A percentile compares a stretch with the other conserved stretches of the same genome.
These are phyloP conservation scores for Pteruthius melanotis DNA, from an alignment of 2,113 vertebrate species.

Conservation along the genomic window DNA sequence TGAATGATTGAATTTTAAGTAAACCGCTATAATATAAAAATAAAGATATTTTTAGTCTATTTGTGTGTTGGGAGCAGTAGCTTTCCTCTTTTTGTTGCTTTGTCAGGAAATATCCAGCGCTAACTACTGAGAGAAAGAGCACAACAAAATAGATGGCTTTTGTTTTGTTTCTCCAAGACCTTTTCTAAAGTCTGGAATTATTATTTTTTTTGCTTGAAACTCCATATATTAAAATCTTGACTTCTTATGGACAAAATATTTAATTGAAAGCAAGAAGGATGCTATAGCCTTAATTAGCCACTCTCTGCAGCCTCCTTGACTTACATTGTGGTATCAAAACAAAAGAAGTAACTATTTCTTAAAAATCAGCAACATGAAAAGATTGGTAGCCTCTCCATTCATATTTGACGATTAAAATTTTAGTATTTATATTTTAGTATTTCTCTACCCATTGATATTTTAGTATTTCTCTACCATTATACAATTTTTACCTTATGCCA, in stretches of 20 bases:
- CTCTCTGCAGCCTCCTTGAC: not conserved
- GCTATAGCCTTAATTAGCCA: not conserved
- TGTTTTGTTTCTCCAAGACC: not conserved
- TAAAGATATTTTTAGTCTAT: not conserved
- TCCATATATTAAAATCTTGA: not conserved
- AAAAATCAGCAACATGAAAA: not conserved
- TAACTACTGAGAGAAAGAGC: not conserved
- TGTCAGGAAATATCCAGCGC: not conserved
- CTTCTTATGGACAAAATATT: not conserved
- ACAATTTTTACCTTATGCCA: not conserved
- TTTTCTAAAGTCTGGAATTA: not conserved
- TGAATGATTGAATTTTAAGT: not conserved
- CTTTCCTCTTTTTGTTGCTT: not conserved
- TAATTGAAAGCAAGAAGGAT: not conserved
- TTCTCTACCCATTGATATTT: too few relatives aligned
- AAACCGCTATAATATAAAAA: not conserved
- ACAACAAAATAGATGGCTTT: not conserved
- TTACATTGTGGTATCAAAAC: not conserved
- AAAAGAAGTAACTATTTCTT: not conserved
- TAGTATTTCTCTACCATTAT: not conserved
- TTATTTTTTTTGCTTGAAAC: not conserved
- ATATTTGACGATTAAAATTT: too few relatives aligned
- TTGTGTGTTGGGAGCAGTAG: not conserved
- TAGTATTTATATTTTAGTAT: not conserved
- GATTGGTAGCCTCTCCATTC: not conserved